Base-by-base conservation (phyloP, 2,797 vertebrate genomes). In the Distichodus sexfasciatus region DNA sequence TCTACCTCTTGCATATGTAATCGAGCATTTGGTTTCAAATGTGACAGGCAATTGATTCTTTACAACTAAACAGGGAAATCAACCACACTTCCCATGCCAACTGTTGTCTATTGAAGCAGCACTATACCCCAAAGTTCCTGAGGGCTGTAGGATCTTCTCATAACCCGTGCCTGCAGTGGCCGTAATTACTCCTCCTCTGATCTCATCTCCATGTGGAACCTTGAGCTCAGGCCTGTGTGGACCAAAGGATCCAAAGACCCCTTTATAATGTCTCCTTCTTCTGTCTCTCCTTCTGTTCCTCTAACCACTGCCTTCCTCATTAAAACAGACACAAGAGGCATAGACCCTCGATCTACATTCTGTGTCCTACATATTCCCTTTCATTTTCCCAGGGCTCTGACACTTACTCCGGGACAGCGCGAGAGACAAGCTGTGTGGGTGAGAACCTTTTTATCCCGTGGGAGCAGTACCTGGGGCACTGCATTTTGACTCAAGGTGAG, bases 121-220 rank as follows among this genome's bases (percentile, higher is more conserved):
- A 64, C 21, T 51, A 24, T 36, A n/a, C 19, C 11, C 35, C 12
- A 35, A 35, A 17, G 11, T 33, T 11, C n/a, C 12, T 29, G 9
- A 33, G 50, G 2, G 75, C 76, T 36, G 66, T 59, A 58, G 68
- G 72, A 67, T 82, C 78, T 72, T 73, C 66, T 74, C 66, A 11
- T 44, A n/a, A 24, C 26, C 48, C 48, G 26, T 26, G 38, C 66
- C 80, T 80, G 62, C 9, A 80, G 83, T 81, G 80, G 81, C 81
- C 76, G 73, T 88, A 86, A 89, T 89, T 88, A 86, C 74, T 68
- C 43, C 10, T 66, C 62, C 73, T 86, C 68, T 86, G 85, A 86
- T 85, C 82, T 85, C 78, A 79, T 87, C 79, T 82, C 7, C 3
- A 64, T 81, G 77, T 80, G 74, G 76, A 41, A 78, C 87, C 78